A percentile compares a stretch with the other conserved stretches of the same genome.
Conservation (phyloP, 2,888 invertebrate species). For the Diaperis boleti region DNA sequence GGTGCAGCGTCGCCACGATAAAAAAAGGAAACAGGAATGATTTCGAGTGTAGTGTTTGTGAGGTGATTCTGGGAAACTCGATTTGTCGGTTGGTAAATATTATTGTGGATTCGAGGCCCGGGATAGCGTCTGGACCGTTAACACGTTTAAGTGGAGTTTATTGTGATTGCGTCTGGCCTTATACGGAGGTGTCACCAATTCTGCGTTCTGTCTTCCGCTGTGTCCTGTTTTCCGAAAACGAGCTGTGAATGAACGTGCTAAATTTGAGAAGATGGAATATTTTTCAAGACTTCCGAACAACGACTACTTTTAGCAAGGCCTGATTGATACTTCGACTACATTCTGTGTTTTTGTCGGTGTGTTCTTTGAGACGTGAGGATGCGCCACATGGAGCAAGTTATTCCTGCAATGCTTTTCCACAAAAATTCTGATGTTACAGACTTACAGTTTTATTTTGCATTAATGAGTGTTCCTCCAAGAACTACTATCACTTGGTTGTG, state of each 20-base stretch:
- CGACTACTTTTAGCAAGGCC: slow-evolving; percentile 32
- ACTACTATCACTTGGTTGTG: too few relatives aligned
- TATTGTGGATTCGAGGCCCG: slow-evolving; percentile 19
- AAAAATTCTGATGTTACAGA: too few relatives aligned
- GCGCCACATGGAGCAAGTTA: background rate
- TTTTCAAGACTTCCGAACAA: slow-evolving; percentile 24
- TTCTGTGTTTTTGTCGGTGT: slow-evolving; percentile 6
- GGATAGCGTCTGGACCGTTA: slow-evolving; percentile 1
- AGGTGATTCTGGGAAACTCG: slow-evolving; percentile 18
- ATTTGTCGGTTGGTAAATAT: slow-evolving; percentile 34
- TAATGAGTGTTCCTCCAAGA: too few relatives aligned
- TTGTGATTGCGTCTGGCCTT: slow-evolving; percentile 20
- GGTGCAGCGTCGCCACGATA: background rate
- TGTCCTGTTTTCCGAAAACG: slow-evolving; percentile 17
- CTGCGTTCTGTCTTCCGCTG: slow-evolving; percentile 16
- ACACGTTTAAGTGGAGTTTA: slow-evolving; percentile 4
- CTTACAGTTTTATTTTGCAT: too few relatives aligned
- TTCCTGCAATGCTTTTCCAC: too few relatives aligned
- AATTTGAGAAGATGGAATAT: slow-evolving; percentile 31
- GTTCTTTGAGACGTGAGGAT: background rate
- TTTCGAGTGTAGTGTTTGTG: slow-evolving; percentile 40
- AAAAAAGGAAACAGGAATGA: slow-evolving; percentile 22
- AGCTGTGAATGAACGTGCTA: slow-evolving; percentile 42
- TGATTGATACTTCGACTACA: slow-evolving; percentile 11
- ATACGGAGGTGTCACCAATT: slow-evolving; percentile 12